Evolutionary conservation across 2,797 vertebrate species (phyloP).

Genomic region (Falco peregrinus): DNA sequence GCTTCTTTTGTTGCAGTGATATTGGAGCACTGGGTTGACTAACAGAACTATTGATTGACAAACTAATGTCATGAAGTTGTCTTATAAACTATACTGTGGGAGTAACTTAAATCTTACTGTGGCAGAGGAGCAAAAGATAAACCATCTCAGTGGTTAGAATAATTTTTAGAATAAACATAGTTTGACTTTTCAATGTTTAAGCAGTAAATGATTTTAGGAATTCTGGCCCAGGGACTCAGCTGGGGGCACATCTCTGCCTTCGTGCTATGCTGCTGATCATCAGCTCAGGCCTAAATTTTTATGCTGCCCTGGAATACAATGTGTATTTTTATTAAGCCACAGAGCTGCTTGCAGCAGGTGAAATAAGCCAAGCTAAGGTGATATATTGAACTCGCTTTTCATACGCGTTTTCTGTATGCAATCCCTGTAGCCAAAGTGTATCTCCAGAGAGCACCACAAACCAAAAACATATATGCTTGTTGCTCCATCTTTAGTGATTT

Average conservation of each 20-base stretch:
- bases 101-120: neutral
- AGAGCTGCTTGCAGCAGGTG: neutral
- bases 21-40: neutral
- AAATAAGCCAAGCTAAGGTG: neutral
- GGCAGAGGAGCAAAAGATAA: neutral
- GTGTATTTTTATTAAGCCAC: neutral
- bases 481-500: neutral
- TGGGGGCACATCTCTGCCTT: neutral
- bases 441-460: neutral
- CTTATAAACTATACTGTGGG: neutral
- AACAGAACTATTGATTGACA: constrained; percentile 42
- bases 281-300: neutral
- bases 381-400: neutral
- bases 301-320: neutral
- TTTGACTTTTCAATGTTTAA: neutral
- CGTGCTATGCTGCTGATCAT: neutral
- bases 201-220: neutral
- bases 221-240: neutral
- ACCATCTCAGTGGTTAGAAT: neutral
- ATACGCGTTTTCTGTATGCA: neutral
- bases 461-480: neutral
- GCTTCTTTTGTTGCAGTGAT: neutral
- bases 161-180: neutral
- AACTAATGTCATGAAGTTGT: neutral
- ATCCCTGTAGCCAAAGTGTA: neutral